Conservation (phyloP, 2,888 invertebrate genomes). For the Dendrolimus houi region DNA sequence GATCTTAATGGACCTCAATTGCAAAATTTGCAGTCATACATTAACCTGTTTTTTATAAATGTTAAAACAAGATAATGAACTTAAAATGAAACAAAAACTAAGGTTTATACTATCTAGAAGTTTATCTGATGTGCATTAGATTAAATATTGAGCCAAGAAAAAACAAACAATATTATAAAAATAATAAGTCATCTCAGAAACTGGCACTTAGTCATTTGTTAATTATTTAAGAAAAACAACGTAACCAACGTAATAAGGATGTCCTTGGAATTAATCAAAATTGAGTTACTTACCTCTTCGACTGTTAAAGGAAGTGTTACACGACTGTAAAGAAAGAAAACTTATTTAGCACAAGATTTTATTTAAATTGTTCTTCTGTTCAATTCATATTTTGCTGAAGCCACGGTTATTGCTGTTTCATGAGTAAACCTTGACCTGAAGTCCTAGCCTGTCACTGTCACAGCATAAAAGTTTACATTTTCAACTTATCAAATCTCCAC, state of each 20-base stretch:
- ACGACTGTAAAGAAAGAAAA: constrained; percentile 83
- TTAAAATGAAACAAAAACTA: no score
- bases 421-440: constrained; percentile 45
- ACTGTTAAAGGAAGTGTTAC: constrained; percentile 97
- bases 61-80: no score
- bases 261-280: background rate
- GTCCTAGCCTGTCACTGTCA: constrained; percentile 50
- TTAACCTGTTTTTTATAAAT: no score
- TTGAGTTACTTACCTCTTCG: constrained; percentile 87
- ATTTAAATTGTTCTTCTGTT: background rate
- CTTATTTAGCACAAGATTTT: background rate
- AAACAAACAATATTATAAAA: no score
- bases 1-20: no score
- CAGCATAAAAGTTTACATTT: constrained; percentile 4
- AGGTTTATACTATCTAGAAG: no score
- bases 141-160: no score
- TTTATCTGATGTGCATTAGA: no score
- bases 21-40: no score
- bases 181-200: no score
- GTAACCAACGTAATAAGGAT: background rate
- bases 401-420: constrained; percentile 1
- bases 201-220: no score
- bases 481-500: background rate
- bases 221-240: no score
- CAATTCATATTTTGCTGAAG: background rate